Conservation (phyloP, 2,797 vertebrate genomes). For the Kryptolebias ocellatus region DNA sequence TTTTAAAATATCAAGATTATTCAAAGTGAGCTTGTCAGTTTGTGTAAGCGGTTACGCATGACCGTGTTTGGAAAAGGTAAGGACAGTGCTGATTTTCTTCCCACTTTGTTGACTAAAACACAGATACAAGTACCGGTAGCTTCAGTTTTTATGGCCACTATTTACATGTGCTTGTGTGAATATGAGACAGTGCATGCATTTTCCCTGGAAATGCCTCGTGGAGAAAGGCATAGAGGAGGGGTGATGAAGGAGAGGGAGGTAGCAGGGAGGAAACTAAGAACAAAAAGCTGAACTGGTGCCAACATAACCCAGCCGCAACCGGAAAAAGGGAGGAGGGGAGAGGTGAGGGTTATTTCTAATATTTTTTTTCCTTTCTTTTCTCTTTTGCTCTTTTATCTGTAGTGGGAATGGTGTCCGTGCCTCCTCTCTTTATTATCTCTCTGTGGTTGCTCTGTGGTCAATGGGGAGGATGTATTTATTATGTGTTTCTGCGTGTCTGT, state of each 20-base stretch:
- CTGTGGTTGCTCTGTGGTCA: slow-evolving; percentile 61
- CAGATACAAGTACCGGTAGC: not conserved
- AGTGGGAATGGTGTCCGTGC: slow-evolving; percentile 42
- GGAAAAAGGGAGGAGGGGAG: slow-evolving; percentile 21
- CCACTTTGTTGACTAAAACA: slow-evolving; percentile 22
- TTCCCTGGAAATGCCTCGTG: slow-evolving; percentile 54
- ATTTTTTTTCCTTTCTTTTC: slow-evolving; percentile 12
- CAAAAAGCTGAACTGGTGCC: slow-evolving; percentile 85
- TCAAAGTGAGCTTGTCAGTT: slow-evolving; percentile 1
- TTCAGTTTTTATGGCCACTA: slow-evolving; percentile 22
- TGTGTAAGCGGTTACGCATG: slow-evolving; percentile 1
- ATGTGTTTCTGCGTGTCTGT: slow-evolving; percentile 12
- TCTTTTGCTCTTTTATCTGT: slow-evolving; percentile 36
- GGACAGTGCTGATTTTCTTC: slow-evolving; percentile 9
- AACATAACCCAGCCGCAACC: slow-evolving; percentile 77
- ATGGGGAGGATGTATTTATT: slow-evolving; percentile 49
- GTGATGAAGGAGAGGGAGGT: slow-evolving; percentile 52
- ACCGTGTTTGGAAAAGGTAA: not conserved
- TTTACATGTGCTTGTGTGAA: slow-evolving; percentile 47
- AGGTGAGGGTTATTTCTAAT: slow-evolving; percentile 14
- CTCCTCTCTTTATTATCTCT: slow-evolving; percentile 63
- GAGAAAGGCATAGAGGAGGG: slow-evolving; percentile 51
- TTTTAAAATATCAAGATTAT: not conserved
- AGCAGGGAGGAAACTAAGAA: slow-evolving; percentile 70
- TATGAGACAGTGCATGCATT: slow-evolving; percentile 49